These are phyloP conservation scores for Drosophila pseudoobscura DNA, from an alignment of 1,140 invertebrate genomes.

Conservation along the genomic window DNA sequence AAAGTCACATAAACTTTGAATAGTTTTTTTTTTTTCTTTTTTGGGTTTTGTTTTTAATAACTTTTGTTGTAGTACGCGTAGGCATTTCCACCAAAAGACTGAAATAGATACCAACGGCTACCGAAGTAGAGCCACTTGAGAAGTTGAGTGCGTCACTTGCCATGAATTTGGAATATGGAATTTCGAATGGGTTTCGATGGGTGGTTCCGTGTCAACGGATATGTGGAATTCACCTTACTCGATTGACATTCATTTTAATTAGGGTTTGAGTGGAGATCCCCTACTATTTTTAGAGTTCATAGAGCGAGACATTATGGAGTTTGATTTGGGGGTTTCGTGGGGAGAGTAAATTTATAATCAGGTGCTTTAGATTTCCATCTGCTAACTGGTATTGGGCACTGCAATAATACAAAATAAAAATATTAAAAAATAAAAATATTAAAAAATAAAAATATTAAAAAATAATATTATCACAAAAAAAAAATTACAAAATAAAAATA, in stretches of 20 bases:
- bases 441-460: too few species aligned
- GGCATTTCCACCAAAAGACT: conserved; percentile 47
- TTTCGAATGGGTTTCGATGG: background rate
- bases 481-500: too few species aligned
- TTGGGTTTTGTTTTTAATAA: conserved; percentile 17
- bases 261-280: background rate
- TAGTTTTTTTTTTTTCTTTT: conserved; percentile 40
- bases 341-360: too few species aligned
- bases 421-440: too few species aligned
- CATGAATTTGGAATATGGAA: conserved; percentile 34
- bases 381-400: too few species aligned
- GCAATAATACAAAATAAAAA: too few species aligned
- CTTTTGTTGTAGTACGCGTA: conserved; percentile 44
- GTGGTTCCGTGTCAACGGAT: conserved; percentile 29
- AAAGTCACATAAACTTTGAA: conserved; percentile 66
- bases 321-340: background rate
- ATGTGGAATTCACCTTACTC: background rate
- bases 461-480: too few species aligned
- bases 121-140: conserved; percentile 32
- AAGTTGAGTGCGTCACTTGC: conserved; percentile 32
- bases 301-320: too few species aligned
- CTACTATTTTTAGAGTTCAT: background rate
- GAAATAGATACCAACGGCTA: conserved; percentile 32
- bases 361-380: too few species aligned
- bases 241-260: conserved; percentile 5